Evolutionary conservation across 2,797 vertebrate species (phyloP).

Genomic region (Lacerta viridis): DNA sequence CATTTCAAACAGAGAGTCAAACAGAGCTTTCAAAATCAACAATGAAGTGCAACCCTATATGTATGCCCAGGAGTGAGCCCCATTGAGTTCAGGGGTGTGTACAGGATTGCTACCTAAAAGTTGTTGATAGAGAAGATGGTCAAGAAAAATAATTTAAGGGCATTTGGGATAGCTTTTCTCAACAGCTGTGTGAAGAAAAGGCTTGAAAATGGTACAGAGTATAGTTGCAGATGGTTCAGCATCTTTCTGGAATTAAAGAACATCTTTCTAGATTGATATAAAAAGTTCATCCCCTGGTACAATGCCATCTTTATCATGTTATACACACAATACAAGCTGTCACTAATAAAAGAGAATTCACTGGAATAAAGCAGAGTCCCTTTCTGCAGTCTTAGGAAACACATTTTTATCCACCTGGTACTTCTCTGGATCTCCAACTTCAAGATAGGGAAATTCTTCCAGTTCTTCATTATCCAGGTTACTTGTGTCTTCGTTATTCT

Average conservation of each 20-base stretch:
- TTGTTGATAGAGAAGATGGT: background rate
- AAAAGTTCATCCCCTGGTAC: too few species aligned
- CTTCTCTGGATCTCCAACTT: slow-evolving; percentile 62
- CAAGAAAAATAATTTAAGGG: background rate
- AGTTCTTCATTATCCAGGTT: background rate
- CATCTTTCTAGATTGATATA: background rate
- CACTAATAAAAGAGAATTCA: background rate
- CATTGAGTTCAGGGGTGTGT: background rate
- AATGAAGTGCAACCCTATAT: background rate
- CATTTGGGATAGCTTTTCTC: background rate
- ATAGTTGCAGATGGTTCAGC: background rate
- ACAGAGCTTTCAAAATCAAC: background rate
- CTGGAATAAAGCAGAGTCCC: background rate
- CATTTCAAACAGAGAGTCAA: background rate
- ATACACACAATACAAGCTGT: background rate
- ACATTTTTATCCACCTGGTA: slow-evolving; percentile 53
- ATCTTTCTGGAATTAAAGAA: background rate
- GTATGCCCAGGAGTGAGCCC: background rate
- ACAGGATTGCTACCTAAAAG: background rate
- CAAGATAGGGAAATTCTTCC: slow-evolving; percentile 53
- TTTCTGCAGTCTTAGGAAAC: background rate
- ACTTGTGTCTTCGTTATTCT: slow-evolving; percentile 35
- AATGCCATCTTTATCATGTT: too few species aligned
- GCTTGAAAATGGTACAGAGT: background rate
- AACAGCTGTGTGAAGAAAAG: background rate